A percentile compares a stretch with the other conserved stretches of the same genome.
Conservation (phyloP, 2,113 vertebrate genomes). For the Oreotragus oreotragus region DNA sequence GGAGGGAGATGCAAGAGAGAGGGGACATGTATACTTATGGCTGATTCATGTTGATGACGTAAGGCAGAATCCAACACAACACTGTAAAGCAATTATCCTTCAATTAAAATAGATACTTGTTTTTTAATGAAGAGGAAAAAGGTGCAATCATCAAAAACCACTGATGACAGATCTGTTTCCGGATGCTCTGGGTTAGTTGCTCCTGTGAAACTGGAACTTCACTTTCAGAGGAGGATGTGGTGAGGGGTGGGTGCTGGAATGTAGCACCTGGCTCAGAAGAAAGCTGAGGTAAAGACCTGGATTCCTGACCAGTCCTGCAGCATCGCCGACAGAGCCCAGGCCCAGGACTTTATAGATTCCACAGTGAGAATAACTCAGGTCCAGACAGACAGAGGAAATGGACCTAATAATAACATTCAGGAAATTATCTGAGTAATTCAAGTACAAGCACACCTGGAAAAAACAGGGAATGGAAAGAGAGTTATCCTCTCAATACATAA, state of each 20-base stretch:
- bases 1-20: neutral
- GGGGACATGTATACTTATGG: neutral
- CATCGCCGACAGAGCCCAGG: neutral
- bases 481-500: neutral
- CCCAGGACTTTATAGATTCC: neutral
- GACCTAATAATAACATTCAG: neutral
- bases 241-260: neutral
- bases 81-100: neutral
- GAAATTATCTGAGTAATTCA: neutral
- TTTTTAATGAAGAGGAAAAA: neutral
- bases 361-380: neutral
- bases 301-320: neutral
- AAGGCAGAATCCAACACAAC: neutral
- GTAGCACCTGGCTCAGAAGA: neutral
- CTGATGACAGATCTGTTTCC: neutral
- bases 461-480: neutral
- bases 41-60: neutral
- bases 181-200: neutral
- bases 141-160: neutral
- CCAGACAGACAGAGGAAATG: neutral
- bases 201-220: neutral
- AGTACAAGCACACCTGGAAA: neutral
- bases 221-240: neutral
- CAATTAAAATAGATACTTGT: neutral
- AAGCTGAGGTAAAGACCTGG: neutral